These are phyloP conservation scores for Catostylus mosaicus DNA, from an alignment of 30 jellyfish, hydroid and myxozoan species.

Conservation along the genomic window DNA sequence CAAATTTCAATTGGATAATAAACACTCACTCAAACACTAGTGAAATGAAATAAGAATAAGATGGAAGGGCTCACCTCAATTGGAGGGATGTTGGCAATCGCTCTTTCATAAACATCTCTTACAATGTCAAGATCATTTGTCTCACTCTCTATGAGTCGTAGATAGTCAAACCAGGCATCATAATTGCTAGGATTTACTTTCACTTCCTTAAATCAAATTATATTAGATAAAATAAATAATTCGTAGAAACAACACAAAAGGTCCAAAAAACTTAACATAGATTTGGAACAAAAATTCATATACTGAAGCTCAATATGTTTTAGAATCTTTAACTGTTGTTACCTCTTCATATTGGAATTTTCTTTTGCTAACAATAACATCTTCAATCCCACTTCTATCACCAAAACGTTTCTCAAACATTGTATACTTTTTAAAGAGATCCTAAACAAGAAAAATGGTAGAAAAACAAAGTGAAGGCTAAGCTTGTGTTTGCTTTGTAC, in stretches of 20 bases:
- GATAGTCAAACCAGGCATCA: slow-evolving; percentile 98
- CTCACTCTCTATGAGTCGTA: slow-evolving; percentile 92
- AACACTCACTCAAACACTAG: no score
- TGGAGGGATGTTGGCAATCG: slow-evolving; percentile 94
- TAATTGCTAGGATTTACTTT: slow-evolving; percentile 82
- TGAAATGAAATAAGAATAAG: no score
- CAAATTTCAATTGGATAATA: no score
- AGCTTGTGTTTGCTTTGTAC: no score
- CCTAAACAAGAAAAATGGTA: slow-evolving; percentile 38
- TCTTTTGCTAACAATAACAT: slow-evolving; percentile 95
- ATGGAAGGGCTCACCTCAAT: slow-evolving; percentile 67
- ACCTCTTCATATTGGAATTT: slow-evolving; percentile 96
- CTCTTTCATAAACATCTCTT: slow-evolving; percentile 94
- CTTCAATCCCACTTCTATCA: slow-evolving; percentile 97
- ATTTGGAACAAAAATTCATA: no score
- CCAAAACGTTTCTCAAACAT: slow-evolving; percentile 96
- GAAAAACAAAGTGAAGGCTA: neutral
- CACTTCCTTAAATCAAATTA: slow-evolving; percentile 63
- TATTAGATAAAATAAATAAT: neutral
- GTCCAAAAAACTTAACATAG: neutral
- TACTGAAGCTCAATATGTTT: no score
- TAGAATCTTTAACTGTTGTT: neutral
- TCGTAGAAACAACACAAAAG: neutral
- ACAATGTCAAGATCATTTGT: slow-evolving; percentile 72
- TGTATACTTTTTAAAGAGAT: slow-evolving; percentile 84